Percentiles rank a stretch among this genome's conserved stretches.
Conservation (phyloP, 2,113 vertebrate genomes). For the Todiramphus chloris region DNA sequence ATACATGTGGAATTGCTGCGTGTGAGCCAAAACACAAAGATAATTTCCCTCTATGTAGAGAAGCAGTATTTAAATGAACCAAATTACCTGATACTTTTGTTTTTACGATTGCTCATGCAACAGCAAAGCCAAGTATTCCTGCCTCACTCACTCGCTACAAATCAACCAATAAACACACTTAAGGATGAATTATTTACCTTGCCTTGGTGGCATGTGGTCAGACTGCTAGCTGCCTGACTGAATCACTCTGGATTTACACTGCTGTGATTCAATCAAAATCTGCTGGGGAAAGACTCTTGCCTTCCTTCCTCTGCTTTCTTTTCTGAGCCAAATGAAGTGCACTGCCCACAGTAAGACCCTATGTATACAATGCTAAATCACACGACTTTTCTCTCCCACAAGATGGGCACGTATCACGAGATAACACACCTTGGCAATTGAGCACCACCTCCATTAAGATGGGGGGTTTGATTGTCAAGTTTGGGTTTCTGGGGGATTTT, state of each 20-base stretch:
- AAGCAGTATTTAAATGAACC: conserved; percentile 41
- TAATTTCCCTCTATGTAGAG: conserved; percentile 26
- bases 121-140: conserved; percentile 36
- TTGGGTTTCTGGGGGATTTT: neutral
- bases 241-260: conserved; percentile 19
- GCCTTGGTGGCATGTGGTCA: neutral
- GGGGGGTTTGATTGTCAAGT: neutral
- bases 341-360: conserved; percentile 21
- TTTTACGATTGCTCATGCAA: conserved; percentile 37
- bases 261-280: conserved; percentile 36
- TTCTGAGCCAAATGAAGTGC: conserved; percentile 12
- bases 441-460: neutral
- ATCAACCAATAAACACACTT: conserved; percentile 36
- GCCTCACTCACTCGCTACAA: conserved; percentile 18
- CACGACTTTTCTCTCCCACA: neutral
- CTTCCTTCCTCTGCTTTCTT: conserved; percentile 17
- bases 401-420: neutral
- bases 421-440: neutral
- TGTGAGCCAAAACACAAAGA: conserved; percentile 31
- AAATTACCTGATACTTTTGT: conserved; percentile 51
- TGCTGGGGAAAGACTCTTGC: neutral
- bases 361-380: neutral
- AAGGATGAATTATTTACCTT: conserved; percentile 56
- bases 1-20: neutral
- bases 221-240: neutral